Conservation (phyloP, 2,113 vertebrate genomes). For the Heterotis niloticus region DNA sequence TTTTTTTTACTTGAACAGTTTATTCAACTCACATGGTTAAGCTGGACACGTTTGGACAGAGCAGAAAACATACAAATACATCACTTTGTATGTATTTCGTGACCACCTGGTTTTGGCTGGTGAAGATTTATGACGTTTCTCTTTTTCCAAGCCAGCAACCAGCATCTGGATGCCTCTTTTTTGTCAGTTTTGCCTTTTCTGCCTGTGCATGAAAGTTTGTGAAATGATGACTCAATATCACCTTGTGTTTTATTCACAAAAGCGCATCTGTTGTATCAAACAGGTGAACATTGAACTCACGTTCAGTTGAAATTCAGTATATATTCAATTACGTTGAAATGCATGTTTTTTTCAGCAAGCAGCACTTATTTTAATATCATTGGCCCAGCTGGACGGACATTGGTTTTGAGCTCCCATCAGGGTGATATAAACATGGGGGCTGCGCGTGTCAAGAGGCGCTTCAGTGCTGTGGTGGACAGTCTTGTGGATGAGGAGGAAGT, state of each 20-base stretch:
- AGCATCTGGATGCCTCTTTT: too few species aligned
- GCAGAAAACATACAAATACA: not conserved
- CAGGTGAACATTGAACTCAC: not conserved
- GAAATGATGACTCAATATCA: not conserved
- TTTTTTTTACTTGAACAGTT: not conserved
- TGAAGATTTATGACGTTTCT: too few species aligned
- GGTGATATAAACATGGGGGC: conserved; percentile 55
- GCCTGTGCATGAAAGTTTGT: too few species aligned
- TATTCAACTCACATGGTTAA: not conserved
- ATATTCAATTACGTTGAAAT: not conserved
- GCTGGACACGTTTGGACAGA: not conserved
- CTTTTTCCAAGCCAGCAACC: too few species aligned
- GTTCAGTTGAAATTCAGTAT: not conserved
- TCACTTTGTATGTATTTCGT: too few species aligned
- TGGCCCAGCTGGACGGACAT: conserved; percentile 19
- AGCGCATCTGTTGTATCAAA: not conserved
- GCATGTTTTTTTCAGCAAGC: not conserved
- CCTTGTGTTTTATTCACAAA: not conserved
- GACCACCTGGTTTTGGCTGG: too few species aligned
- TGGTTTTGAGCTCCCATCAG: not conserved
- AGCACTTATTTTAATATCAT: conserved; percentile 15
- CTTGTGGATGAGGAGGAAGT: conserved; percentile 70
- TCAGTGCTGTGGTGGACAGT: conserved; percentile 68
- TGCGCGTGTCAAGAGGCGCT: conserved; percentile 68
- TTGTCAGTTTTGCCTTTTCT: not conserved